Evolutionary conservation across 1,140 invertebrate species (phyloP).

Genomic region (Eueides isabella): DNA sequence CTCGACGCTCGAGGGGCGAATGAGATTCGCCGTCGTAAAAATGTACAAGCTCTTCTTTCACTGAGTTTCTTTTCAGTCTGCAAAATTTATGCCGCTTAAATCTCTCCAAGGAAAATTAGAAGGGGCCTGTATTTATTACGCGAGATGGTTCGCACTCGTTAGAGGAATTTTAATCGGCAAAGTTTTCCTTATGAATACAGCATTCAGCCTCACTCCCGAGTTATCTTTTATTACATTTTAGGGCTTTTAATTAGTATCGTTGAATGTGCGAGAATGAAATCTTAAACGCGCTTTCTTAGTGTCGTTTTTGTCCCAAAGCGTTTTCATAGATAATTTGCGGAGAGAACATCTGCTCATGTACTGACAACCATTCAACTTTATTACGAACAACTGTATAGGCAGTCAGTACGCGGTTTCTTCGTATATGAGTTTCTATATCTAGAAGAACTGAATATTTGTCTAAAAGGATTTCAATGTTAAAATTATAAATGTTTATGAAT

Average conservation of each 20-base stretch:
- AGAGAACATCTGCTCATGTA: constrained; percentile 34
- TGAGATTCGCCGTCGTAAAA: constrained; percentile 78
- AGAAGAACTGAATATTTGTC: not conserved
- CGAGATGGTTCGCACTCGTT: constrained; percentile 76
- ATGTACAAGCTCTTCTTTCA: constrained; percentile 79
- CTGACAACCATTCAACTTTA: constrained; percentile 13
- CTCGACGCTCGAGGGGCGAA: constrained; percentile 76
- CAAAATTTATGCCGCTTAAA: constrained; percentile 79
- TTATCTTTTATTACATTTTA: constrained; percentile 80
- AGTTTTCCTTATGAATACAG: constrained; percentile 80
- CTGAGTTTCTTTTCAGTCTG: constrained; percentile 78
- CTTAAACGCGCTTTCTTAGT: constrained; percentile 53
- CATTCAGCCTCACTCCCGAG: constrained; percentile 64
- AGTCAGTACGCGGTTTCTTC: not conserved
- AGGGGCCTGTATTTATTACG: constrained; percentile 80
- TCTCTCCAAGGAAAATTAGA: constrained; percentile 79
- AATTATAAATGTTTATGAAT: no score
- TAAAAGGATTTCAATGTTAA: not conserved
- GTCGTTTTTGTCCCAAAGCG: constrained; percentile 42
- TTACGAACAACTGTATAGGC: constrained; percentile 7
- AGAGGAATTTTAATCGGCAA: constrained; percentile 80
- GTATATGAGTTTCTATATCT: not conserved
- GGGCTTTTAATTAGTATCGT: constrained; percentile 76
- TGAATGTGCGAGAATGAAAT: constrained; percentile 69
- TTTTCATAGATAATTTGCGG: constrained; percentile 26